These are phyloP conservation scores for Atrina japonica DNA, from an alignment of 2,888 invertebrate genomes.

Conservation along the genomic window DNA sequence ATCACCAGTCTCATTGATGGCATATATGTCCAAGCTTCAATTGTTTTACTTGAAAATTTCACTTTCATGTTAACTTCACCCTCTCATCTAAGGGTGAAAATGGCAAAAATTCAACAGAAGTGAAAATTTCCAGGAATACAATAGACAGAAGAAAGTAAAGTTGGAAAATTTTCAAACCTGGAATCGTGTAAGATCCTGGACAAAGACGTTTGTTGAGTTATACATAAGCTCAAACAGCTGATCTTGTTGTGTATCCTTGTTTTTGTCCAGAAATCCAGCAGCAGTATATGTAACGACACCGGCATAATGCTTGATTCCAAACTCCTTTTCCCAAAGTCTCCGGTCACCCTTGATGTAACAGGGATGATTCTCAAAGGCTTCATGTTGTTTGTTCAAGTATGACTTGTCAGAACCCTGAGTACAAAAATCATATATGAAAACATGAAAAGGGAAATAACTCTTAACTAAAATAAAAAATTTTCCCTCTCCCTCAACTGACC, in stretches of 20 bases:
- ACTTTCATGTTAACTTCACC: too few species aligned
- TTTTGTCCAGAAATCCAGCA: conserved; percentile 74
- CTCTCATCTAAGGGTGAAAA: too few species aligned
- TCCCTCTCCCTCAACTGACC: not conserved
- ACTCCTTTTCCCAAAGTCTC: conserved; percentile 71
- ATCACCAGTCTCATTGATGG: too few species aligned
- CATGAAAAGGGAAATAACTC: not conserved
- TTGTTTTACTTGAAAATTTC: too few species aligned
- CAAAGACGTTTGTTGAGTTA: conserved; percentile 69
- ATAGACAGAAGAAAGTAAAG: too few species aligned
- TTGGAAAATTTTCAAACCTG: conserved; percentile 60
- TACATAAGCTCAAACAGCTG: conserved; percentile 76
- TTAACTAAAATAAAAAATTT: not conserved
- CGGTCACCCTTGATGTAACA: conserved; percentile 74
- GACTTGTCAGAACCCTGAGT: conserved; percentile 72
- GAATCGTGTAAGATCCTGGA: conserved; percentile 74
- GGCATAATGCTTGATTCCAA: conserved; percentile 75
- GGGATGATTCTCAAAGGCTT: conserved; percentile 65
- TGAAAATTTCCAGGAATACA: too few species aligned
- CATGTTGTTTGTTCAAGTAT: conserved; percentile 72
- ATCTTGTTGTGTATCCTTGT: conserved; percentile 76
- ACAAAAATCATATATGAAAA: conserved; percentile 5
- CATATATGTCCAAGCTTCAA: too few species aligned
- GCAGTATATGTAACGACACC: conserved; percentile 70
- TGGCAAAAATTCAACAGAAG: too few species aligned